Evolutionary conservation across 92 coral and sea anemone genomes (phyloP), one percentile per base, ranked within the genome.

Genomic region (Palythoa grandiflora): DNA sequence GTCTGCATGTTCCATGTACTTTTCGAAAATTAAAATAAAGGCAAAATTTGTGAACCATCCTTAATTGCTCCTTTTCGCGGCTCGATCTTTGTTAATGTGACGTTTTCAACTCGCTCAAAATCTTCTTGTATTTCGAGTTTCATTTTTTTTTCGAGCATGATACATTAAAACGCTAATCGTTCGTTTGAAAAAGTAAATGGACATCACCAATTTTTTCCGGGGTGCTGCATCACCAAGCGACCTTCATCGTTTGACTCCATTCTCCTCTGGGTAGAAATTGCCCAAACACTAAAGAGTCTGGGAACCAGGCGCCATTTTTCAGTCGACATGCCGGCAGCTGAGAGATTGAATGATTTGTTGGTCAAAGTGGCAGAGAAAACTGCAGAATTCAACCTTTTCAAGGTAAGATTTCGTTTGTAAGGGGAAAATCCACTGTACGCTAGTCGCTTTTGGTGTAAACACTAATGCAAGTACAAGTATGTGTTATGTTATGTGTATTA

Each of bases 361-460:
- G 68, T 13, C 47, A 77, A 77, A 54, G 63, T 81, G 86, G 86
- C 86, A 68, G 75, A 80, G 74, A 63, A 37, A 19, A 40, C 38
- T 40, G 85, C 75, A 81, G 60, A 66, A 36, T 21, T 81, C 86
- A 39, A 13, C 86, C 60, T 66, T 65, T 17, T 65, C 20, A 81
- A 81, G 86, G 86, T 81, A 81, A 81, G 86, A 68, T 81, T 61
- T 81, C 60, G 60, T 44, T 81, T 81, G 66, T 81, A 47, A 5
- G 75, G 61, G 75, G 40, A 47, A 20, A 48, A 48, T 81, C 86
- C 86, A 81, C 86, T 81, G 86, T 68, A 20, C 61, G 60, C 86
- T 81, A 81, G 86, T 65, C 44, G 71, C 85, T 81, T 81, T 81
- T 81, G 75, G 76, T 81, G 86, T 81, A 81, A 21, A 44, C 61